A percentile compares a stretch with the other conserved stretches of the same genome.
phyloP scores from a whole-genome alignment of 2,888 invertebrate species.

The Volucella inanis region DNA sequence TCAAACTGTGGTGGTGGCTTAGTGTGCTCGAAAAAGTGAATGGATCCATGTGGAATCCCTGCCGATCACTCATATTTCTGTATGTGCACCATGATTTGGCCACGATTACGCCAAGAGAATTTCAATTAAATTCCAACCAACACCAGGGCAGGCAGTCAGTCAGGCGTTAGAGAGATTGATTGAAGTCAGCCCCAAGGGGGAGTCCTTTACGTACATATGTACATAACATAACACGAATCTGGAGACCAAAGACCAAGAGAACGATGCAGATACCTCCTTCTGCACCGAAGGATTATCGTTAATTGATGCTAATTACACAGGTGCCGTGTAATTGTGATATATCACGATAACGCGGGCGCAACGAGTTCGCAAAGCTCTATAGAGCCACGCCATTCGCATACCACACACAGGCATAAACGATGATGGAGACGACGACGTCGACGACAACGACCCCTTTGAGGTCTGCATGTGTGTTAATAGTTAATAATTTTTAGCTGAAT shows the following conservation, averaged over 20 bases:
- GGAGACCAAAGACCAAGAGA: conserved; percentile 32
- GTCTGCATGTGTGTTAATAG: conserved; percentile 74
- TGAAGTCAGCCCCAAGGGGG: conserved; percentile 62
- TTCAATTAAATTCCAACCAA: conserved; percentile 65
- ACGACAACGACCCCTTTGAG: conserved; percentile 61
- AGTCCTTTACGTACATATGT: conserved; percentile 7
- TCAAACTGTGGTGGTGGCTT: conserved; percentile 2
- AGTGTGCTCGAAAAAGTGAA: conserved; percentile 49
- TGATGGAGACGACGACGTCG: conserved; percentile 41
- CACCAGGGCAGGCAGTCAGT: neutral
- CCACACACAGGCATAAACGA: conserved; percentile 28
- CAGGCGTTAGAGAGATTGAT: conserved; percentile 74
- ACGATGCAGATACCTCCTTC: conserved; percentile 32
- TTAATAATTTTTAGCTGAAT: conserved; percentile 66
- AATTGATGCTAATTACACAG: conserved; percentile 74
- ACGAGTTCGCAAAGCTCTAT: conserved; percentile 55
- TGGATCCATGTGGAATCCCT: conserved; percentile 54
- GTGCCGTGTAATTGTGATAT: conserved; percentile 73
- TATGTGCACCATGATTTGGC: conserved; percentile 40
- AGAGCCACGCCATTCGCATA: conserved; percentile 1
- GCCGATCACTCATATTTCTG: conserved; percentile 56
- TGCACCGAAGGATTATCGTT: conserved; percentile 63
- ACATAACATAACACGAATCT: no score
- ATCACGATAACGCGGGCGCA: conserved; percentile 62
- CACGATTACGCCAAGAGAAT: conserved; percentile 70